phyloP scores from a whole-genome alignment of 2,888 invertebrate species.

The Drosophila niveifrons region DNA sequence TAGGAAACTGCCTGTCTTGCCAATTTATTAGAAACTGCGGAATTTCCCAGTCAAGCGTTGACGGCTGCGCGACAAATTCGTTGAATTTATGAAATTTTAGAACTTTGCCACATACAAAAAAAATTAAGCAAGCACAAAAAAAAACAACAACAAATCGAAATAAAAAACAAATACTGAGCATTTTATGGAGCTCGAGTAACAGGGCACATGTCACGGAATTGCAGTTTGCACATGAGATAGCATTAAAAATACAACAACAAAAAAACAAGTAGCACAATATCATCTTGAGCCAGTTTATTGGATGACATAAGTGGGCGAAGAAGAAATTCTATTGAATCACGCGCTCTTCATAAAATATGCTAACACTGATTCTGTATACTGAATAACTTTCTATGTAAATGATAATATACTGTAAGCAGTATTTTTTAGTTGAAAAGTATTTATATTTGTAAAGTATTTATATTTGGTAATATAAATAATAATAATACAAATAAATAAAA shows the following conservation, averaged over 20 bases:
- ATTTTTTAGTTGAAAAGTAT: not conserved
- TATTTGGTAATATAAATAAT: no score
- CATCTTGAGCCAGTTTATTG: slow-evolving; percentile 41
- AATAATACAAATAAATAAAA: no score
- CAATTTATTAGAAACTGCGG: slow-evolving; percentile 67
- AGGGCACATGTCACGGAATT: slow-evolving; percentile 76
- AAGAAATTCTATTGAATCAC: not conserved
- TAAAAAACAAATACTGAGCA: slow-evolving; percentile 12
- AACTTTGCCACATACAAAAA: slow-evolving; percentile 43
- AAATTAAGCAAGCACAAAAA: not conserved
- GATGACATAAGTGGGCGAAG: slow-evolving; percentile 34
- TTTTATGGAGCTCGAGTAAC: slow-evolving; percentile 56
- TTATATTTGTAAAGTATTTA: no score
- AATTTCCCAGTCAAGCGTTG: slow-evolving; percentile 59
- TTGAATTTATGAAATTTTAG: slow-evolving; percentile 81
- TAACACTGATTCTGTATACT: not conserved
- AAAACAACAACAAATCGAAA: slow-evolving; percentile 7
- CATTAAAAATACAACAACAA: not conserved
- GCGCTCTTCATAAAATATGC: slow-evolving; percentile 33
- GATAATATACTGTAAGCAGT: not conserved
- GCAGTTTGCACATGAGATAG: slow-evolving; percentile 60
- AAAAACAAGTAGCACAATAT: slow-evolving; percentile 24
- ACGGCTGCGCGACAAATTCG: slow-evolving; percentile 70
- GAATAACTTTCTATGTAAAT: no score
- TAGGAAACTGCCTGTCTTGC: slow-evolving; percentile 60